Evolutionary conservation across 2,113 vertebrate genomes (phyloP).

Genomic region (Otus sunia): DNA sequence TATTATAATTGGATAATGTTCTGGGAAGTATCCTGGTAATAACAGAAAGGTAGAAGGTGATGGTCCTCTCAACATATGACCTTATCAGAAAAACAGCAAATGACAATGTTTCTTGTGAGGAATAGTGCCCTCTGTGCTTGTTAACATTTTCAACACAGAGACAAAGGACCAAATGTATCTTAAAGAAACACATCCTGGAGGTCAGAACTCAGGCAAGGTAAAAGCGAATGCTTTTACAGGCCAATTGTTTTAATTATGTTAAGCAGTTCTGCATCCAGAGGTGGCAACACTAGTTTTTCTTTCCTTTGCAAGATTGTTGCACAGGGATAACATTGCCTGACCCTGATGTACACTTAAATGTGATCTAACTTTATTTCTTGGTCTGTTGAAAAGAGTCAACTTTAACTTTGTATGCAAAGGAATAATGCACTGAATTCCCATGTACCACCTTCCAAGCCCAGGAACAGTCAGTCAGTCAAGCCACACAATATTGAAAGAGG

Average conservation of each 20-base stretch:
- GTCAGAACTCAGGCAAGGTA: background rate
- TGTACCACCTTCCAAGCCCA: background rate
- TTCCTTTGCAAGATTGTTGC: background rate
- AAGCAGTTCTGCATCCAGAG: background rate
- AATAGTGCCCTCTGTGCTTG: background rate
- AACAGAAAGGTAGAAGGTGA: background rate
- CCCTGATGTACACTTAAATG: accelerated
- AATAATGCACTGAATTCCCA: background rate
- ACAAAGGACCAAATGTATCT: background rate
- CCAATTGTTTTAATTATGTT: background rate
- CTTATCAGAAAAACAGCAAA: background rate
- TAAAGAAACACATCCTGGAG: background rate
- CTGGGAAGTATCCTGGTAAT: background rate
- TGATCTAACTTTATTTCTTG: background rate
- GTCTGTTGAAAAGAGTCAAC: background rate
- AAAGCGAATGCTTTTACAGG: background rate
- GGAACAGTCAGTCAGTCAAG: conserved; percentile 51
- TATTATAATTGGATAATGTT: background rate
- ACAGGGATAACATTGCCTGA: background rate
- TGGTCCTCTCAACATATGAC: background rate
- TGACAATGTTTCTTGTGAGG: background rate
- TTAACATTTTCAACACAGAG: background rate
- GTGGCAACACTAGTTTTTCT: background rate
- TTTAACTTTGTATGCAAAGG: conserved; percentile 33
- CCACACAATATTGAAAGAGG: conserved; percentile 60